Evolutionary conservation across 1,140 invertebrate genomes (phyloP), one percentile per base, ranked within the genome.

Genomic region (Apis florea): DNA sequence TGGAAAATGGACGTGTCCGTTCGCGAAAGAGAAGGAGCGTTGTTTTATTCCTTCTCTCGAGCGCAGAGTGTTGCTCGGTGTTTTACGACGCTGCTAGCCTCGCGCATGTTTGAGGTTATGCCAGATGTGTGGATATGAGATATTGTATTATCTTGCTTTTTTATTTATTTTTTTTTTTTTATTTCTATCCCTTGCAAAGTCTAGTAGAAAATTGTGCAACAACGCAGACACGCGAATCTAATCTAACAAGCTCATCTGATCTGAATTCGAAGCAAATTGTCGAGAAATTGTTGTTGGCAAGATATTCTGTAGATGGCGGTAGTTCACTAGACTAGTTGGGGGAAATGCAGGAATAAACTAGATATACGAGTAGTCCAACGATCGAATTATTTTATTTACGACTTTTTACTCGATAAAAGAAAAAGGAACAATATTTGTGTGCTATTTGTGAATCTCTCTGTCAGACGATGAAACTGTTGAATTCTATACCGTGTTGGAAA

Each of bases 71-170:
- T 47, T 59, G 24, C 47, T 40, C 17, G 15, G 24, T n/a, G 61
- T 24, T 79, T 79, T 79, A 79, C 49, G 77, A 54, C 13, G n/a
- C 13, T 40, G 68, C 40, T 15, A 61, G 40, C 13, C 40, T 47
- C 10, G 64, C 24, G 21, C 15, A 31, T 31, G 26, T 63, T 19
- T 24, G 24, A 26, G 26, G 15, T 12, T 4, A 24, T 19, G 9
- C 12, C n/a, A n/a, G 1, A 24, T n/a, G 15, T 24, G 24, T 63
- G 24, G 59, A 26, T 63, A 26, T 15, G 31, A 40, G 31, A 40
- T 40, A 40, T 40, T 6, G 4, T 40, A 6, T 3, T 40, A 40
- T 40, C 31, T 40, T 40, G 4, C 6, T 40, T 40, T 40, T 40
- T 4, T 40, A 40, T 40, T 40, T 40, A 0, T 40, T 40, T 40